Base-by-base conservation (phyloP, 2,888 invertebrate genomes). In the Eristalis pertinax region DNA sequence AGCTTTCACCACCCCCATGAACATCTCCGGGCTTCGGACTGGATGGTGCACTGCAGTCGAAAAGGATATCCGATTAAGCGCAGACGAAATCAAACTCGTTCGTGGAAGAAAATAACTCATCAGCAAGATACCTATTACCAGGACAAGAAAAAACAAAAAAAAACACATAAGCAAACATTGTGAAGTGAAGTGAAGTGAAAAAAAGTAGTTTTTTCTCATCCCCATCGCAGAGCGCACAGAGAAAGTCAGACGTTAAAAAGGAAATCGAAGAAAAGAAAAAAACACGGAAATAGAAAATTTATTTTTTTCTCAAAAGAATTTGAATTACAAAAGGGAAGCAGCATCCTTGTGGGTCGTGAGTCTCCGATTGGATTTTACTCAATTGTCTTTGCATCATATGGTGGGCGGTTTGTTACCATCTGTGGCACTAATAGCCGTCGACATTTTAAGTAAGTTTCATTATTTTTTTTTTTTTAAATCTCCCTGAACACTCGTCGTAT, bases 321-420 rank as follows among this genome's bases (percentile, higher is more conserved):
- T n/a, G 26, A 38, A 72, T 72, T 62, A 24, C 26, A 63, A 63
- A 73, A 32, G 26, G 43, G 58, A 43, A 26, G n/a, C 15, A 50
- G 43, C 72, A 35, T 65, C 43, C n/a, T 58, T 67, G 70, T 72
- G 67, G 67, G 43, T 67, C 29, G 62, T 64, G 64, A 58, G 70
- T 79, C 83, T 78, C 78, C 86, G 74, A 78, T 84, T 77, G 76
- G 81, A 77, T 88, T 84, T 77, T 73, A 80, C 32, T 69, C 56
- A 84, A 81, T 80, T 76, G 85, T 88, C 81, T 79, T 89, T 82
- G 76, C 84, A 90, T 92, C 92, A 91, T 92, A 92, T 92, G 92
- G 91, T 92, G 92, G 91, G 92, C 91, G 90, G 90, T 91, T 91
- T 91, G 89, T 89, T 88, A 89, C 89, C 90, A 90, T 91, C 90